Percentiles rank a stretch among this genome's conserved stretches.
These are phyloP conservation scores for Ectemnius continuus DNA, from an alignment of 2,888 invertebrate genomes.

Conservation along the genomic window DNA sequence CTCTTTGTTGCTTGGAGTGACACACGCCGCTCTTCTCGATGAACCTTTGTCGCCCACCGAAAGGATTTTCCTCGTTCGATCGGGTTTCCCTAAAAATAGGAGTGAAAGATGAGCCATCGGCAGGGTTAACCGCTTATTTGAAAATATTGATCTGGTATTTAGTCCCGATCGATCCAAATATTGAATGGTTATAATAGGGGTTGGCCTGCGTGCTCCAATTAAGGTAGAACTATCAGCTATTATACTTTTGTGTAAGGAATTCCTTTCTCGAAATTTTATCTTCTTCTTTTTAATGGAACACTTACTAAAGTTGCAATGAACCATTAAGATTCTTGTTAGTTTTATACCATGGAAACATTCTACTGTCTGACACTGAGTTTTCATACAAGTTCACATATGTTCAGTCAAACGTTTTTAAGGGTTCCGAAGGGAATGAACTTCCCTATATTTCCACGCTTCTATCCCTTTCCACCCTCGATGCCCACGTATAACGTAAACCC, in stretches of 20 bases:
- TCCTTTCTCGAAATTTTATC: too few species aligned
- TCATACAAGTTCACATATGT: too few species aligned
- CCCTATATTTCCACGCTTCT: conserved; percentile 33
- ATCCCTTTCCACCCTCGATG: conserved; percentile 64
- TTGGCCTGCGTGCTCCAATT: neutral
- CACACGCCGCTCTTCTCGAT: conserved; percentile 59
- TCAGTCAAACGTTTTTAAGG: too few species aligned
- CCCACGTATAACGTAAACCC: conserved; percentile 62
- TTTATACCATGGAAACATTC: too few species aligned
- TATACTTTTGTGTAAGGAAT: too few species aligned
- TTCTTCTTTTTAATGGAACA: too few species aligned
- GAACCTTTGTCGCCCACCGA: conserved; percentile 59
- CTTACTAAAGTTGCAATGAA: too few species aligned
- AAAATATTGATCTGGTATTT: conserved; percentile 67
- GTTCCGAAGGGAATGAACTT: too few species aligned
- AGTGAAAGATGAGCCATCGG: conserved; percentile 51
- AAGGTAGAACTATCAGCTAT: too few species aligned
- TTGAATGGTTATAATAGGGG: conserved; percentile 48
- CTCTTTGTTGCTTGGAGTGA: conserved; percentile 56
- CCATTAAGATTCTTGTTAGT: too few species aligned
- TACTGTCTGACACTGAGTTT: too few species aligned
- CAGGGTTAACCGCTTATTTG: conserved; percentile 62
- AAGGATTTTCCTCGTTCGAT: conserved; percentile 59
- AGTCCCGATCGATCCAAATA: conserved; percentile 65
- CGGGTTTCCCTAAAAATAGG: conserved; percentile 26